A percentile compares a stretch with the other conserved stretches of the same genome.
phyloP scores from a whole-genome alignment of 2,888 invertebrate genomes.

The Galerucella nymphaeae region DNA sequence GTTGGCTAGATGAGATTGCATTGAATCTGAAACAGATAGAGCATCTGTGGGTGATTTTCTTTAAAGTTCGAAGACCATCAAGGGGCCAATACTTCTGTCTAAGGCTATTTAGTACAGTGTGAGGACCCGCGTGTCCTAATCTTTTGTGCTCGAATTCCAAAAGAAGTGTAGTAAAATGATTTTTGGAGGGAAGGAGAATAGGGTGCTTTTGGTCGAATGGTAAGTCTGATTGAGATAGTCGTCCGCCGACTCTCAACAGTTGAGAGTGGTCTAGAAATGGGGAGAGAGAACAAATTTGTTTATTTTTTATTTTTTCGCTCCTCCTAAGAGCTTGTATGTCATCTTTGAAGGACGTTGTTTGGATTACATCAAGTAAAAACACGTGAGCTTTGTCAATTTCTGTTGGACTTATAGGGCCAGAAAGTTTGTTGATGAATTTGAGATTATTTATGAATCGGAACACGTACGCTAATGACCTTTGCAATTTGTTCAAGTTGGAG shows the following conservation, averaged over 20 bases:
- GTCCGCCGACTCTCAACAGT: constrained; percentile 5
- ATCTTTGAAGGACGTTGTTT: constrained; percentile 5
- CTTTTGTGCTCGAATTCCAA: background rate
- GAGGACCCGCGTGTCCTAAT: background rate
- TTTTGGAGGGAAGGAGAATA: background rate
- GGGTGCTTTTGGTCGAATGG: background rate
- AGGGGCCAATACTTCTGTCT: constrained; percentile 4
- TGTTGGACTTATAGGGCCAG: background rate
- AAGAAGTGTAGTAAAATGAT: background rate
- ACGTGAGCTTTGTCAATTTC: background rate
- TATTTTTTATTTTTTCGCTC: background rate
- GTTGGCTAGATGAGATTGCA: no score
- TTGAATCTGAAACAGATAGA: background rate
- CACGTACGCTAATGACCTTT: constrained; percentile 4
- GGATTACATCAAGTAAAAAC: background rate
- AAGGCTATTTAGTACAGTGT: background rate
- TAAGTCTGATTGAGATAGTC: background rate
- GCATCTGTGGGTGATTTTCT: background rate
- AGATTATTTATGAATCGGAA: background rate
- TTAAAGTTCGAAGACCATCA: constrained; percentile 5
- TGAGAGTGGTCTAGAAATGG: constrained; percentile 2
- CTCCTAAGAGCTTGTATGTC: background rate
- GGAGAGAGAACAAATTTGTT: background rate
- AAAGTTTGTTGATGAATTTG: background rate
- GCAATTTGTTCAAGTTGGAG: constrained; percentile 2